phyloP scores from a whole-genome alignment of 2,797 vertebrate species.

The Alca torda region DNA sequence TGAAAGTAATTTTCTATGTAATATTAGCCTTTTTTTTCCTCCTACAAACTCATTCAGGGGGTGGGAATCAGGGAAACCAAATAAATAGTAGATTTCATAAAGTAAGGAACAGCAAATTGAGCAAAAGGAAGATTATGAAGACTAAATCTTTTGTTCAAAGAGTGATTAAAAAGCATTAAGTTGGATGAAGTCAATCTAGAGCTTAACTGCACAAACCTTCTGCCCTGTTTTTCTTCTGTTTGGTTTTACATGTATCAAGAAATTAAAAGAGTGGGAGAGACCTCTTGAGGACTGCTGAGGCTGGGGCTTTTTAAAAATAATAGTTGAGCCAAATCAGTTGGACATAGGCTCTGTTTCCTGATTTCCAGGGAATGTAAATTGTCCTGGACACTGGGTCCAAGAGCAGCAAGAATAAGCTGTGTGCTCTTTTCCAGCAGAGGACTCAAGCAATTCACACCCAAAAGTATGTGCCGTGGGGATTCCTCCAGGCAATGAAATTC shows the following conservation, averaged over 20 bases:
- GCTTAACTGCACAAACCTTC: slow-evolving; percentile 67
- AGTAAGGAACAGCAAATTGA: slow-evolving; percentile 67
- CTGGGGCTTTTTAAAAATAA: background rate
- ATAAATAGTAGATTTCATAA: slow-evolving; percentile 61
- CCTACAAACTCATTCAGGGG: background rate
- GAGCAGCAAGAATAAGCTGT: background rate
- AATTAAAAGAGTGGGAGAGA: slow-evolving; percentile 34
- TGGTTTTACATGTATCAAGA: slow-evolving; percentile 32
- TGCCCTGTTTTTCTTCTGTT: slow-evolving; percentile 38
- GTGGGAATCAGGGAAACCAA: slow-evolving; percentile 39
- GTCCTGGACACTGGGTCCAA: background rate
- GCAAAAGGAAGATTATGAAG: slow-evolving; percentile 74
- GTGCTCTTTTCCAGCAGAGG: background rate
- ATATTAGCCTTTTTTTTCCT: slow-evolving; percentile 25
- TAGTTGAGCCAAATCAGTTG: background rate
- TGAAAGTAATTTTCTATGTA: slow-evolving; percentile 50
- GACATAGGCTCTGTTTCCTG: background rate
- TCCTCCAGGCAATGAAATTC: background rate
- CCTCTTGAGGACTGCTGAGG: background rate
- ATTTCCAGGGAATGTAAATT: background rate
- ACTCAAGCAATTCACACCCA: background rate
- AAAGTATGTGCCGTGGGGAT: background rate
- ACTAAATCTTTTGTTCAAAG: slow-evolving; percentile 80
- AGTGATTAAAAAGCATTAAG: slow-evolving; percentile 79
- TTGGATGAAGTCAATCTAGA: slow-evolving; percentile 68